Evolutionary conservation across 2,888 invertebrate genomes (phyloP), one percentile per base, ranked within the genome.

Genomic region (Parnassius orleans): DNA sequence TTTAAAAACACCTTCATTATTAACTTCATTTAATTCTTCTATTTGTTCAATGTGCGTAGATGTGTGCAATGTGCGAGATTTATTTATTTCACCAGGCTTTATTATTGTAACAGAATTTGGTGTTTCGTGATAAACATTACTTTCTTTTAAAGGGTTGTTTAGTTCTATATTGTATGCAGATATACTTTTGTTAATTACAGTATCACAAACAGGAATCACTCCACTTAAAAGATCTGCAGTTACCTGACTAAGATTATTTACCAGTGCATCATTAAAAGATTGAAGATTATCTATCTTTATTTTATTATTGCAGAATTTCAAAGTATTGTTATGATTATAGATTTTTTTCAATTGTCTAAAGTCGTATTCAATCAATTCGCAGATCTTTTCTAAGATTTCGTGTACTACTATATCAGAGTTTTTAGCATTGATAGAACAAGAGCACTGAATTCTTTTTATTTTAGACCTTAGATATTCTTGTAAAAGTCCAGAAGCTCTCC

Each of bases 381-480:
- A 81, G 33, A 91, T 81, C 74, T 84, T 81, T 10, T 83, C 77
- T 61, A 87, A 74, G 52, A 90, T 71, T 51, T 76, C 73, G 9
- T 84, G 80, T 57, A 89, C 71, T 42, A 79, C 57, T 1, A 61
- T 60, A 14, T 79, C 69, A 66, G 77, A 77, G 58, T 68, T 73
- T 48, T 77, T 68, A 15, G 75, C 72, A 52, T 68, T 67, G 9
- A 73, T 61, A 53, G 72, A 61, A 71, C 87, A 87, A 44, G 74
- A 66, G 69, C 88, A 88, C 65, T 86, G 78, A 11, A 83, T 81
- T 53, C 80, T 81, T 65, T 84, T 80, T 24, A 91, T 81, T 85
- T 91, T 91, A 1, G 79, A 76, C 76, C 84, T 87, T 52, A 91
- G 76, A 76, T 90, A 91, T 74, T 91, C 91, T 75, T 87, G 83